Conservation (phyloP, 2,113 vertebrate species). For the Pygoscelis antarcticus region DNA sequence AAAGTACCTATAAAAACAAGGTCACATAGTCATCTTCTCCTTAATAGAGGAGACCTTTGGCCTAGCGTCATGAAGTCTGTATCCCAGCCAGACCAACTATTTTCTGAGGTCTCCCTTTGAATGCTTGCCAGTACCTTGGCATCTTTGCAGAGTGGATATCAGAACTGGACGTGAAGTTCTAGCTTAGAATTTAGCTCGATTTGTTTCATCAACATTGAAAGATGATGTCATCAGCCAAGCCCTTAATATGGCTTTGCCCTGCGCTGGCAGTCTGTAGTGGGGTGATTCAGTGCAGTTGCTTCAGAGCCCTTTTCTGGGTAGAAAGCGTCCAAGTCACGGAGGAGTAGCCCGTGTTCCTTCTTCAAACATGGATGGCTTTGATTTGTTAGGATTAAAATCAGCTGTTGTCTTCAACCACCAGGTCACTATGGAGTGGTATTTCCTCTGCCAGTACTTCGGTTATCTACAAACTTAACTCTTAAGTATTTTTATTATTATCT, state of each 20-base stretch:
- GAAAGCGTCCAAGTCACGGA: neutral
- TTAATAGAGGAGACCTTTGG: neutral
- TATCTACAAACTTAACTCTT: neutral
- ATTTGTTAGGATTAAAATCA: neutral
- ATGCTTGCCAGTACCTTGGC: accelerated
- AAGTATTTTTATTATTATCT: neutral
- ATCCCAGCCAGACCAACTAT: neutral
- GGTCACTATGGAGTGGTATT: neutral
- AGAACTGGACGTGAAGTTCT: neutral
- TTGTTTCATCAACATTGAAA: neutral
- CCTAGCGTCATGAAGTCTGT: neutral
- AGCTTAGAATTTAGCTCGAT: neutral
- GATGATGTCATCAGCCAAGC: neutral
- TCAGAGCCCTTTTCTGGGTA: neutral
- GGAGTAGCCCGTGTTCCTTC: neutral
- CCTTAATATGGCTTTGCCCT: neutral
- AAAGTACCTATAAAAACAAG: neutral
- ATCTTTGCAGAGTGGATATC: neutral
- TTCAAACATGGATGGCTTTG: neutral
- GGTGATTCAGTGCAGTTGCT: neutral
- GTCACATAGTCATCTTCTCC: neutral
- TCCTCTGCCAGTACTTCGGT: neutral
- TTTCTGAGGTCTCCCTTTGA: neutral
- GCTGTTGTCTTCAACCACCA: neutral
- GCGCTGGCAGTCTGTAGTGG: neutral